A percentile compares a stretch with the other conserved stretches of the same genome.
Evolutionary conservation across 2,113 vertebrate species (phyloP).

Genomic region (Anhinga anhinga): DNA sequence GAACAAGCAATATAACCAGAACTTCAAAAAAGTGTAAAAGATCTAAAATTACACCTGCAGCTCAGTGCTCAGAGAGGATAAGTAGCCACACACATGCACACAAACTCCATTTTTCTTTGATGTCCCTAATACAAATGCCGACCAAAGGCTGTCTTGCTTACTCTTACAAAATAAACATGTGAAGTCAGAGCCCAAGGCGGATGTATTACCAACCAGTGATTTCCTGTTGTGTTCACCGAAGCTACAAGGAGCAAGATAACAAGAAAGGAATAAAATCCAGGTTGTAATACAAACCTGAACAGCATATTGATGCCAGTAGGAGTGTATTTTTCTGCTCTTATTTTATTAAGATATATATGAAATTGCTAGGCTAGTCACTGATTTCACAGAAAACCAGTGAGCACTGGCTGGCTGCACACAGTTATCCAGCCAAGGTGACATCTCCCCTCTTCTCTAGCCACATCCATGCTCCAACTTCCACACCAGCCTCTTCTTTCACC

Average conservation of each 20-base stretch:
- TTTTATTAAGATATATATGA: background rate
- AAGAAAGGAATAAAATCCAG: constrained; percentile 5
- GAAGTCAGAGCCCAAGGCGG: background rate
- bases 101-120: background rate
- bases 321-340: background rate
- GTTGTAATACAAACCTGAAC: constrained; percentile 10
- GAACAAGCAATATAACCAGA: background rate
- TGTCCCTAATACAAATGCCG: background rate
- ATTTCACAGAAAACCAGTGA: background rate
- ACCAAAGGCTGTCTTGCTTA: background rate
- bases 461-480: background rate
- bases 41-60: background rate
- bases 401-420: background rate
- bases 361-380: background rate
- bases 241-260: background rate
- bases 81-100: background rate
- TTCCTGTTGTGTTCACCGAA: constrained; percentile 1
- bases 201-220: background rate
- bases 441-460: background rate
- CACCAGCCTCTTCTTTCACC: background rate
- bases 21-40: background rate
- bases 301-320: background rate
- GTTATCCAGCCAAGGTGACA: background rate
- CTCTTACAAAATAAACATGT: background rate
- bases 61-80: background rate